Percentiles rank a stretch among this genome's conserved stretches.
Conservation (phyloP, 2,113 vertebrate species). For the Pituophis catenifer region DNA sequence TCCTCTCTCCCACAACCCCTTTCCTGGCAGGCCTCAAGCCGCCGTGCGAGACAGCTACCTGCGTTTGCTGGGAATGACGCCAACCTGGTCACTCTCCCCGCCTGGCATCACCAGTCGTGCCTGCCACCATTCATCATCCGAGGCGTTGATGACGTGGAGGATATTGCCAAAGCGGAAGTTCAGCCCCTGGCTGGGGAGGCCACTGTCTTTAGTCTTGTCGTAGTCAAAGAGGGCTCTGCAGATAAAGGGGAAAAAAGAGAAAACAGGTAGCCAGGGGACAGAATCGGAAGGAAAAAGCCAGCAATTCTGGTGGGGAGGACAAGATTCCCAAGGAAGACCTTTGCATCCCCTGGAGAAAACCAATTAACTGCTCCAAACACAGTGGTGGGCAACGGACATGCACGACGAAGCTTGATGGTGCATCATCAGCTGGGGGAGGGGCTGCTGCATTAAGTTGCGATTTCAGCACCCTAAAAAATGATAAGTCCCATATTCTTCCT, state of each 20-base stretch:
- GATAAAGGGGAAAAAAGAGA: constrained; percentile 27
- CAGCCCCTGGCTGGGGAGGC: constrained; percentile 82
- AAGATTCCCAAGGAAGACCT: neutral
- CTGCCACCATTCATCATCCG: constrained; percentile 85
- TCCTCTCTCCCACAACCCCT: neutral
- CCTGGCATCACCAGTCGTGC: constrained; percentile 77
- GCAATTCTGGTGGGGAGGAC: neutral
- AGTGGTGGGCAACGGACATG: neutral
- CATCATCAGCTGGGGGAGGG: neutral
- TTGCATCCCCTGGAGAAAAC: neutral
- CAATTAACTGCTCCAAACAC: neutral
- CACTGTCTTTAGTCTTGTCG: constrained; percentile 82
- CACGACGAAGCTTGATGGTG: neutral
- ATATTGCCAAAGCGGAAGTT: constrained; percentile 82
- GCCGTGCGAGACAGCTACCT: constrained; percentile 59
- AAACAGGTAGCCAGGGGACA: neutral
- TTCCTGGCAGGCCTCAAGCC: neutral
- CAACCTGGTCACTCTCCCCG: constrained; percentile 80
- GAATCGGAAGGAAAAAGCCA: neutral
- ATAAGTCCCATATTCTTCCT: neutral
- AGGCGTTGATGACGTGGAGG: constrained; percentile 83
- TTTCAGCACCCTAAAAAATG: neutral
- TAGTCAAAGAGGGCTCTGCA: constrained; percentile 82
- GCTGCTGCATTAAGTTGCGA: neutral
- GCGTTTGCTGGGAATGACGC: constrained; percentile 83